A percentile compares a stretch with the other conserved stretches of the same genome.
These are phyloP conservation scores for Gymnorhina tibicen DNA, from an alignment of 2,113 vertebrate species.

Conservation along the genomic window DNA sequence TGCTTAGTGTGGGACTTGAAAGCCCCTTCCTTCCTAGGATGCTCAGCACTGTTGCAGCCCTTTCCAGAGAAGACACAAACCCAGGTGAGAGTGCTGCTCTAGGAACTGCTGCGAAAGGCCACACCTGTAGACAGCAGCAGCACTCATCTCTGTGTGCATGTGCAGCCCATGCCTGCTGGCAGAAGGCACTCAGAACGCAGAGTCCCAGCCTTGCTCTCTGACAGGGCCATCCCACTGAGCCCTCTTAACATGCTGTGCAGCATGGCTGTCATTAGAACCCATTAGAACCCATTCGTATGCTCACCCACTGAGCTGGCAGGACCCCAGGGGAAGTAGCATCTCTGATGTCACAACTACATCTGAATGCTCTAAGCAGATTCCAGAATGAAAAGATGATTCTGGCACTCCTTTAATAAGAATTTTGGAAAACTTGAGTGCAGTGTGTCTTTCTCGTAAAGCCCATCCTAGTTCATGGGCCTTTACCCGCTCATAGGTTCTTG, in stretches of 20 bases:
- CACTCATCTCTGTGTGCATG: fast-evolving
- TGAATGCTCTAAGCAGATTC: not conserved
- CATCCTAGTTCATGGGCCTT: not conserved
- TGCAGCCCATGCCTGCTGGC: not conserved
- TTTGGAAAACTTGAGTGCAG: not conserved
- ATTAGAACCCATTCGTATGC: fast-evolving
- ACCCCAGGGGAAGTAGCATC: not conserved
- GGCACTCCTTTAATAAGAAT: not conserved
- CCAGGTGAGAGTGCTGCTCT: not conserved
- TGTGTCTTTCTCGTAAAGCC: not conserved
- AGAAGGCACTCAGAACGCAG: not conserved
- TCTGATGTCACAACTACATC: not conserved
- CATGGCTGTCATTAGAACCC: too few relatives aligned
- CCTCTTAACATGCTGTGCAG: not conserved
- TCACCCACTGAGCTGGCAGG: not conserved
- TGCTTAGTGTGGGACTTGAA: not conserved
- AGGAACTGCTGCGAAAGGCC: fast-evolving
- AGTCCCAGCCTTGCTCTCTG: not conserved
- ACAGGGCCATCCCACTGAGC: not conserved
- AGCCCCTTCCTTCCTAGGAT: not conserved
- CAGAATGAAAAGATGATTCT: not conserved
- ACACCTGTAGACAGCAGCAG: not conserved
- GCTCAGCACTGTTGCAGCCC: not conserved
- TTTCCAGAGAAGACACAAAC: not conserved
- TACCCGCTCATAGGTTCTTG: not conserved